Percentiles rank a stretch among this genome's conserved stretches.
phyloP scores from a whole-genome alignment of 2,113 vertebrate genomes.

The Lampris incognitus region DNA sequence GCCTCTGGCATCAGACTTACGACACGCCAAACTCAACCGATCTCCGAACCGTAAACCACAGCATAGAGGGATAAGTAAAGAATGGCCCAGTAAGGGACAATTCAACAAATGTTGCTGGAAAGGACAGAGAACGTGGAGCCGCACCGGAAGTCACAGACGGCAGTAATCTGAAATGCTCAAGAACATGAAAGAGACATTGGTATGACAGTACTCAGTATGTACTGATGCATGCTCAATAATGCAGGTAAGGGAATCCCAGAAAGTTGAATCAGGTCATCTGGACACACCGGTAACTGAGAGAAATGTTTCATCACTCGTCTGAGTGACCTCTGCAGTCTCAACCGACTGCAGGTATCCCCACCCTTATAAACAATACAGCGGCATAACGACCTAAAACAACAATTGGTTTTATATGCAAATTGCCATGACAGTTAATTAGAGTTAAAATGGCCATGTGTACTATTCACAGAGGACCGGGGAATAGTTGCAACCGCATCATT shows the following conservation, averaged over 20 bases:
- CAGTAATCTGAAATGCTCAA: neutral
- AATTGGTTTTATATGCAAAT: no score
- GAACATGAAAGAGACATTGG: neutral
- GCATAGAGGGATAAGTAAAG: conserved; percentile 22
- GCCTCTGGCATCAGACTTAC: conserved; percentile 17
- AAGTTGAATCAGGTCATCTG: neutral
- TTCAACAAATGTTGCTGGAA: conserved; percentile 19
- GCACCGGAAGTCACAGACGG: conserved; percentile 8
- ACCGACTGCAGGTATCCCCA: no score
- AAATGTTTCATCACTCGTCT: no score
- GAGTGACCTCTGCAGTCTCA: no score
- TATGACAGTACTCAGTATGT: neutral
- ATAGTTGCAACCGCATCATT: no score
- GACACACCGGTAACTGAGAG: no score
- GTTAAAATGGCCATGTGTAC: no score
- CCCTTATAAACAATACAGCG: no score
- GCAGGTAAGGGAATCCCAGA: neutral
- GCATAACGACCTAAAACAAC: no score
- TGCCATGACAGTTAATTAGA: no score
- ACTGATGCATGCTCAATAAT: no score
- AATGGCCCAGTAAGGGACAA: neutral
- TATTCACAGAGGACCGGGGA: no score
- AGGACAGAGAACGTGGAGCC: conserved; percentile 3
- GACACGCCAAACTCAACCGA: conserved; percentile 31
- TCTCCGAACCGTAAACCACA: conserved; percentile 13